Conservation (phyloP, 37 sponge, comb jelly and placozoan species). For the Hormiphora californensis region DNA sequence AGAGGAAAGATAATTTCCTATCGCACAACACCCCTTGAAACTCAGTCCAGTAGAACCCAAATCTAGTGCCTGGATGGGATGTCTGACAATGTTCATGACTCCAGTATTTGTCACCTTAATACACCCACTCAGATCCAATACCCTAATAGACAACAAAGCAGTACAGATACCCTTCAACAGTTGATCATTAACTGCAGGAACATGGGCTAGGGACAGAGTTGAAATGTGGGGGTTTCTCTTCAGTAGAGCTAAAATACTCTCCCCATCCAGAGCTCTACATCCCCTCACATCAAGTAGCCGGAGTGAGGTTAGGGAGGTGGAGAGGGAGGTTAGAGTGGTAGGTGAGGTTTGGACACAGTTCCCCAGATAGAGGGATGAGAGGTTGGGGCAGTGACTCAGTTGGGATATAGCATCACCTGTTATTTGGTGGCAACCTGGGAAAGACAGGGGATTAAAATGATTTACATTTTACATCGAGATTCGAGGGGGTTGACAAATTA, state of each 20-base stretch:
- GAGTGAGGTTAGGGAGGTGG: background rate
- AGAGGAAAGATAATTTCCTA: slow-evolving; percentile 15
- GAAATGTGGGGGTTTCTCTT: slow-evolving; percentile 17
- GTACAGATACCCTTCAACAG: background rate
- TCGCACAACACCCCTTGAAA: slow-evolving; percentile 29
- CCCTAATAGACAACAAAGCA: background rate
- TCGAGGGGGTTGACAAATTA: too few relatives aligned
- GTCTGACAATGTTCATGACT: background rate
- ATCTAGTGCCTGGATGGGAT: slow-evolving; percentile 29
- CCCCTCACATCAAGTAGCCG: background rate
- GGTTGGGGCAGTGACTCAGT: slow-evolving; percentile 13
- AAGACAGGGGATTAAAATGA: background rate
- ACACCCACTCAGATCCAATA: slow-evolving; percentile 19
- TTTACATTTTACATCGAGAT: too few relatives aligned
- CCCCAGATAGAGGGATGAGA: slow-evolving; percentile 16
- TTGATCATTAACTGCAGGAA: slow-evolving; percentile 11
- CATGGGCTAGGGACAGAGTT: slow-evolving; percentile 30
- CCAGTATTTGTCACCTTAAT: slow-evolving; percentile 28
- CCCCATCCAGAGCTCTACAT: background rate
- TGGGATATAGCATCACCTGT: slow-evolving; percentile 5
- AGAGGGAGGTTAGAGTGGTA: slow-evolving; percentile 13
- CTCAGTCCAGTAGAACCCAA: slow-evolving; percentile 29
- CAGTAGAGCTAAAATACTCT: background rate
- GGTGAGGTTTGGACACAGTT: slow-evolving; percentile 40
- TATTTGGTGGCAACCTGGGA: slow-evolving; percentile 44